Conservation (phyloP, 2,797 vertebrate species). For the Hipposideros larvatus region DNA sequence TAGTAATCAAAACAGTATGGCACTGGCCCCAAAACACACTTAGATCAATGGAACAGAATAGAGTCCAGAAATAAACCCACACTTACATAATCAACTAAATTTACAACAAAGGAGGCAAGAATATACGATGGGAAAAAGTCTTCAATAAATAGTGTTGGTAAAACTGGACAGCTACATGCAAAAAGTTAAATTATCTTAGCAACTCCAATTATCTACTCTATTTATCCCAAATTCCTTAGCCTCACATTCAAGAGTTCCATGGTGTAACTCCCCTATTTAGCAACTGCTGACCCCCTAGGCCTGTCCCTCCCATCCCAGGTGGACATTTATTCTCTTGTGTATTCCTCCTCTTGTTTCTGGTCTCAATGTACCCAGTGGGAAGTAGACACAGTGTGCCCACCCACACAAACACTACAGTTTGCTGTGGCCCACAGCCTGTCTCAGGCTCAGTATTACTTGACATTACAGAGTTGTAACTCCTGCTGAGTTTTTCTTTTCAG, state of each 20-base stretch:
- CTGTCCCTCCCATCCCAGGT: background rate
- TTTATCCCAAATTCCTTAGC: background rate
- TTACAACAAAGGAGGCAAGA: too few species aligned
- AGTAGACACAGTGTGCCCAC: background rate
- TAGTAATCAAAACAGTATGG: too few species aligned
- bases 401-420: background rate
- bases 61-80: too few species aligned
- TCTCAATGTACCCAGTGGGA: background rate
- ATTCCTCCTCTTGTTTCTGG: background rate
- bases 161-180: too few species aligned
- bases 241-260: constrained; percentile 3
- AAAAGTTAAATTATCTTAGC: background rate
- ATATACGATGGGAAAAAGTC: too few species aligned
- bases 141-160: too few species aligned
- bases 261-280: background rate
- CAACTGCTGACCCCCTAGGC: background rate
- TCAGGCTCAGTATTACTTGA: background rate
- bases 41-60: too few species aligned
- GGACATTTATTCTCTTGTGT: background rate
- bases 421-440: background rate
- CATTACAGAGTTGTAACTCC: background rate
- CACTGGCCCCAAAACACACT: too few species aligned
- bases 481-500: background rate
- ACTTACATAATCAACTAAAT: too few species aligned
- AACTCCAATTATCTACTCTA: background rate